These are phyloP conservation scores for Trachythela sp. DNA, from an alignment of 64 coral and sea anemone genomes.

Conservation along the genomic window DNA sequence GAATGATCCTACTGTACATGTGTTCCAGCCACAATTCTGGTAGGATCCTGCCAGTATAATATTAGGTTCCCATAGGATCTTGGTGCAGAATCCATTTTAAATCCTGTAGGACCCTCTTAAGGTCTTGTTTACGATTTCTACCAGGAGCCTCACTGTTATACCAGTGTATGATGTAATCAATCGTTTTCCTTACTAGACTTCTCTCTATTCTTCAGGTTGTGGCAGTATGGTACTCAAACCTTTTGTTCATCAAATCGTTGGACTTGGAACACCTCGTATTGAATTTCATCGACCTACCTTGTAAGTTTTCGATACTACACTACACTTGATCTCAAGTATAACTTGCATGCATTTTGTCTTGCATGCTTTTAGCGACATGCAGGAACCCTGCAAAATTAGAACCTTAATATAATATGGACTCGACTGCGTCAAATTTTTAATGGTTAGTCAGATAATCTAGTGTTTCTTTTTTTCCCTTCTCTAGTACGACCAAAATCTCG, in stretches of 20 bases:
- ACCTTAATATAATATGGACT: neutral
- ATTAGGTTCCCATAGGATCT: no score
- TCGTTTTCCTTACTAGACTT: neutral
- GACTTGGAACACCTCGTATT: neutral
- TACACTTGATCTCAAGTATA: neutral
- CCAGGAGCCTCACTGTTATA: no score
- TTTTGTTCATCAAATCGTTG: slow-evolving; percentile 11
- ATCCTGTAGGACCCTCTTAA: no score
- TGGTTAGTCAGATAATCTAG: neutral
- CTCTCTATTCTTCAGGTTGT: neutral
- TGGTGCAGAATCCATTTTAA: no score
- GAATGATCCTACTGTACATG: no score
- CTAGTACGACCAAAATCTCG: neutral
- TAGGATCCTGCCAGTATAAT: no score
- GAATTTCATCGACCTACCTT: neutral
- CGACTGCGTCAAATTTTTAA: neutral
- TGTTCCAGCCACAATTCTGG: no score
- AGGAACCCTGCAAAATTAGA: neutral
- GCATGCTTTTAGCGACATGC: neutral
- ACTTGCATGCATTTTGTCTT: neutral
- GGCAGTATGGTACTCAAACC: neutral
- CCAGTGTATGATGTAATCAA: neutral
- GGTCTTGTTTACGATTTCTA: no score
- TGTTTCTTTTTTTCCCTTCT: neutral
- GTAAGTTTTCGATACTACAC: neutral